Percentiles rank a stretch among this genome's conserved stretches.
Evolutionary conservation across 2,888 invertebrate genomes (phyloP).

Genomic region (Lamproptera curius): DNA sequence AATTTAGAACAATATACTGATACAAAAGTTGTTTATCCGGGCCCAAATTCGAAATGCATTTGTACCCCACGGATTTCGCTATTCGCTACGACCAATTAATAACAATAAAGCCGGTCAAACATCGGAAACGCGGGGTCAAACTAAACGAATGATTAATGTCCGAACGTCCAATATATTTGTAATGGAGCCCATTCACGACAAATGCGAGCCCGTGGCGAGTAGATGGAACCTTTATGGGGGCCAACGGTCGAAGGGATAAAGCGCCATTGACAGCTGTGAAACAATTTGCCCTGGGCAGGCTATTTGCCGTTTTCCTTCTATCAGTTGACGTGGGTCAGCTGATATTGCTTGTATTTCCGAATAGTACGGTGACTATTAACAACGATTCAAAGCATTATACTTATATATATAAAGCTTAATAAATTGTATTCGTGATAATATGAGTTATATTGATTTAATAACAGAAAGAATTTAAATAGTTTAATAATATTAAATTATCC

Average conservation of each 20-base stretch:
- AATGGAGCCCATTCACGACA: conserved; percentile 21
- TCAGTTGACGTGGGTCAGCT: background rate
- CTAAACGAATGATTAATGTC: conserved; percentile 21
- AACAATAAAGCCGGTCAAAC: conserved; percentile 20
- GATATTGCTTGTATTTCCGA: background rate
- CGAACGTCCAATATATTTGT: conserved; percentile 22
- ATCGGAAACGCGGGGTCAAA: conserved; percentile 17
- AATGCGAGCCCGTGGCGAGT: conserved; percentile 11
- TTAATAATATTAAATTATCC: too few relatives aligned
- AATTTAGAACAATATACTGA: too few relatives aligned
- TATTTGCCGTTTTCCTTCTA: background rate
- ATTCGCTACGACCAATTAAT: conserved; percentile 17
- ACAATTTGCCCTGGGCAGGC: conserved; percentile 9
- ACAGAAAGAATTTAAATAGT: background rate
- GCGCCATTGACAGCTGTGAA: conserved; percentile 9
- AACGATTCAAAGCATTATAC: background rate
- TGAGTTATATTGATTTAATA: background rate
- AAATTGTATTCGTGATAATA: background rate
- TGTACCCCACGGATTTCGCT: conserved; percentile 9
- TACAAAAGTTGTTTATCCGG: background rate
- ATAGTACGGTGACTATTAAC: background rate
- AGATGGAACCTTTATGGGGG: conserved; percentile 11
- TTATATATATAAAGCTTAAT: background rate
- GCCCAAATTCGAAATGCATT: conserved; percentile 10
- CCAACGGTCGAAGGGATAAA: conserved; percentile 10